Evolutionary conservation across 2,113 vertebrate genomes (phyloP).

Genomic region (Phoenicopterus ruber): DNA sequence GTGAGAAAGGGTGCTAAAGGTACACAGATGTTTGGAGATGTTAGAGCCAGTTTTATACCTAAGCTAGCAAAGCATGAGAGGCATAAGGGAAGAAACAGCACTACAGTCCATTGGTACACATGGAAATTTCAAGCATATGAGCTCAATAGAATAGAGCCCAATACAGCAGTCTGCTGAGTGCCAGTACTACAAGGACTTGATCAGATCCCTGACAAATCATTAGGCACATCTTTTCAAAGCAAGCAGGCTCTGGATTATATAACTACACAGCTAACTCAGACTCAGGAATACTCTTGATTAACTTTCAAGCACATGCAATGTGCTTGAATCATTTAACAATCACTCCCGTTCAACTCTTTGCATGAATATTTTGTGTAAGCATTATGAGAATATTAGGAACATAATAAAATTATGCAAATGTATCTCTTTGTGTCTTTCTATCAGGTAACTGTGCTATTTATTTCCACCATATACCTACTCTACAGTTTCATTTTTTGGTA

Average conservation of each 20-base stretch:
- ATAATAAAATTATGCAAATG: background rate
- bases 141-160: background rate
- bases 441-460: background rate
- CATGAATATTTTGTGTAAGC: background rate
- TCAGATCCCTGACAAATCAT: background rate
- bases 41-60: background rate
- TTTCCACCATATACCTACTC: background rate
- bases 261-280: background rate
- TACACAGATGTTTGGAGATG: background rate
- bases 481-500: background rate
- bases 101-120: background rate
- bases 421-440: background rate
- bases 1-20: background rate
- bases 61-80: background rate
- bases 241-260: background rate
- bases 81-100: background rate
- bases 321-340: background rate
- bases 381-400: background rate
- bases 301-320: background rate
- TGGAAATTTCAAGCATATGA: background rate
- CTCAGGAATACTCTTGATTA: background rate
- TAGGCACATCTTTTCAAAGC: background rate
- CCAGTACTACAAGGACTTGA: background rate
- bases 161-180: background rate
- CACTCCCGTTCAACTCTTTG: background rate